These are phyloP conservation scores for Carcharodon carcharias DNA, from an alignment of 2,797 vertebrate species.

Conservation along the genomic window DNA sequence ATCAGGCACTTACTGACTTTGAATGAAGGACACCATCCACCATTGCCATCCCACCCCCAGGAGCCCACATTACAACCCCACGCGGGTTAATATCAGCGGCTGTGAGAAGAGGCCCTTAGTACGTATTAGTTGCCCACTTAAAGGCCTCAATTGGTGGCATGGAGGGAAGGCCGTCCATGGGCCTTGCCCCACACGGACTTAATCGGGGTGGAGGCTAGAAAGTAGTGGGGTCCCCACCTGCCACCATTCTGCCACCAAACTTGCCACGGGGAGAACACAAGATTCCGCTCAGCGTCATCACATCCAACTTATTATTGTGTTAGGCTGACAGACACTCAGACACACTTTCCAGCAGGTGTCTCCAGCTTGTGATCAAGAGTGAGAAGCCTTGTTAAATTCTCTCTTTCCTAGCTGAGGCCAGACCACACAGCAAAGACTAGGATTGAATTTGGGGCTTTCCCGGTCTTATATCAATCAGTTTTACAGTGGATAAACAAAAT, in stretches of 20 bases:
- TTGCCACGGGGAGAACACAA: background rate
- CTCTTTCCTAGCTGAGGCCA: background rate
- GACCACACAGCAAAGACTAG: background rate
- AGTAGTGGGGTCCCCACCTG: too few relatives aligned
- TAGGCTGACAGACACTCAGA: background rate
- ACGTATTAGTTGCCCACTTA: too few relatives aligned
- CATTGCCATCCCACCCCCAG: too few relatives aligned
- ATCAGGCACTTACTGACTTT: too few relatives aligned
- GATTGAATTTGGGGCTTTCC: background rate
- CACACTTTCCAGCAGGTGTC: background rate
- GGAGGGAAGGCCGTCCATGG: too few relatives aligned
- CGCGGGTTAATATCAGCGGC: too few relatives aligned
- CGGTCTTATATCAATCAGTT: background rate
- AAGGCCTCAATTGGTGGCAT: too few relatives aligned
- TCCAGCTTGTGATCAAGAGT: background rate
- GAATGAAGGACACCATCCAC: too few relatives aligned
- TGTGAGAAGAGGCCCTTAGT: too few relatives aligned
- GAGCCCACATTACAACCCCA: too few relatives aligned
- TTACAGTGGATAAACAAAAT: background rate
- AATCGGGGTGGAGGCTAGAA: too few relatives aligned
- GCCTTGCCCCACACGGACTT: too few relatives aligned
- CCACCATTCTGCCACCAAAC: background rate
- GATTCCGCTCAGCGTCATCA: background rate
- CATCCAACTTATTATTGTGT: background rate
- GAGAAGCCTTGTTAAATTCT: background rate